phyloP scores from a whole-genome alignment of 2,888 invertebrate genomes.

The Leptarthrus brevirostris region DNA sequence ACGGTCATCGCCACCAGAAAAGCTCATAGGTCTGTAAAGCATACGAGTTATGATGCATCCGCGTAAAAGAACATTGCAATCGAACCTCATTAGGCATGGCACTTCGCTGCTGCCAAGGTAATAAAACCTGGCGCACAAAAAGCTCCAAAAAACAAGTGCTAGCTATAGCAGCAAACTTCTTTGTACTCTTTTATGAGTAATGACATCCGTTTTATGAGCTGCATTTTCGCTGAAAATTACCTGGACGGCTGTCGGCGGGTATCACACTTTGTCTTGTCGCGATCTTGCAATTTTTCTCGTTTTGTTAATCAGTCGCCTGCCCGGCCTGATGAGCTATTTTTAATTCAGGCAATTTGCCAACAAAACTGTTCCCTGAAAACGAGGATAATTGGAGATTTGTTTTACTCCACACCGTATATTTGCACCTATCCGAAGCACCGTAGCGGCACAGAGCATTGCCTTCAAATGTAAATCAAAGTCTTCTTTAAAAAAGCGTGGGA shows the following conservation, averaged over 20 bases:
- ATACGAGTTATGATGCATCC: background rate
- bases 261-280: slow-evolving; percentile 18
- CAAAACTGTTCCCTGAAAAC: slow-evolving; percentile 30
- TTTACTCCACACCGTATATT: slow-evolving; percentile 32
- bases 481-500: background rate
- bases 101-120: background rate
- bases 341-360: slow-evolving; percentile 43
- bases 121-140: slow-evolving; percentile 16
- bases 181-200: slow-evolving; percentile 46
- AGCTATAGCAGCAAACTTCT: slow-evolving; percentile 22
- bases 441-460: background rate
- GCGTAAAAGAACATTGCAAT: slow-evolving; percentile 1
- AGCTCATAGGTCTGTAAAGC: background rate
- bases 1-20: slow-evolving; percentile 33
- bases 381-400: slow-evolving; percentile 44
- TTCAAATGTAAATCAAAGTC: background rate
- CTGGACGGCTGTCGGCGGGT: background rate
- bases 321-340: slow-evolving; percentile 28
- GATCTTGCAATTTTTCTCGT: background rate
- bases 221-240: slow-evolving; percentile 35
- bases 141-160: slow-evolving; percentile 21
- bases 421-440: slow-evolving; percentile 19
- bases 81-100: slow-evolving; percentile 20
- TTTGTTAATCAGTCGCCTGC: slow-evolving; percentile 2
- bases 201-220: slow-evolving; percentile 45